A percentile compares a stretch with the other conserved stretches of the same genome.
Evolutionary conservation across 2,113 vertebrate genomes (phyloP).

Genomic region (Aplodontia rufa): DNA sequence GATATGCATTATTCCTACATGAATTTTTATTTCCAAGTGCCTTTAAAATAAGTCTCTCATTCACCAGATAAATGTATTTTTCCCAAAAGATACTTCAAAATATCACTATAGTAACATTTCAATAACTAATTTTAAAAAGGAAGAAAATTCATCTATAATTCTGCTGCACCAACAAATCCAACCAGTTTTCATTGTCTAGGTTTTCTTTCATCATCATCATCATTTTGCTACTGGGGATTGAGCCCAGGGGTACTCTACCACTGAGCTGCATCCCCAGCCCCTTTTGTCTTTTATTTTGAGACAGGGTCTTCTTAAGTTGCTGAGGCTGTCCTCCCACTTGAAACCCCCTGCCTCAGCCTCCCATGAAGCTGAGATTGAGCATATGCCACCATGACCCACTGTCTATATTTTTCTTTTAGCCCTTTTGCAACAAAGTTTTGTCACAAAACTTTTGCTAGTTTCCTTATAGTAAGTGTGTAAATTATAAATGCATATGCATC

Average conservation of each 20-base stretch:
- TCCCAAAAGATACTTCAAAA: not conserved
- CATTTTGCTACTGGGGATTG: too few relatives aligned
- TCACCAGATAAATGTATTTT: not conserved
- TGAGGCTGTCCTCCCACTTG: too few relatives aligned
- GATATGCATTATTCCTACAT: not conserved
- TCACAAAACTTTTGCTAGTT: constrained; percentile 4
- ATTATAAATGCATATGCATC: not conserved
- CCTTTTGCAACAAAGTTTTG: not conserved
- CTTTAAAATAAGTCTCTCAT: not conserved
- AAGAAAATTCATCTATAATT: not conserved
- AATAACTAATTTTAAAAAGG: not conserved
- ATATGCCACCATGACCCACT: too few relatives aligned
- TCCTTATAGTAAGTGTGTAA: not conserved
- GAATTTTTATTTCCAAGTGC: not conserved
- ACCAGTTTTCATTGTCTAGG: not conserved
- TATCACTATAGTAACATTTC: not conserved
- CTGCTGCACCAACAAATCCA: not conserved
- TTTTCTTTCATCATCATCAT: too few relatives aligned
- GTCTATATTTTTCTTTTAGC: constrained; percentile 12
- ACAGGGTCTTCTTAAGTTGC: too few relatives aligned
- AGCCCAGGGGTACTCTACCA: too few relatives aligned
- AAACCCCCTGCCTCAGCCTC: too few relatives aligned
- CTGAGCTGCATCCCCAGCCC: too few relatives aligned
- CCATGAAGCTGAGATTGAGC: too few relatives aligned
- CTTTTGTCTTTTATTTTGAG: too few relatives aligned